Base-by-base conservation (phyloP, 2,797 vertebrate genomes). In the Nyctalus aviator region DNA sequence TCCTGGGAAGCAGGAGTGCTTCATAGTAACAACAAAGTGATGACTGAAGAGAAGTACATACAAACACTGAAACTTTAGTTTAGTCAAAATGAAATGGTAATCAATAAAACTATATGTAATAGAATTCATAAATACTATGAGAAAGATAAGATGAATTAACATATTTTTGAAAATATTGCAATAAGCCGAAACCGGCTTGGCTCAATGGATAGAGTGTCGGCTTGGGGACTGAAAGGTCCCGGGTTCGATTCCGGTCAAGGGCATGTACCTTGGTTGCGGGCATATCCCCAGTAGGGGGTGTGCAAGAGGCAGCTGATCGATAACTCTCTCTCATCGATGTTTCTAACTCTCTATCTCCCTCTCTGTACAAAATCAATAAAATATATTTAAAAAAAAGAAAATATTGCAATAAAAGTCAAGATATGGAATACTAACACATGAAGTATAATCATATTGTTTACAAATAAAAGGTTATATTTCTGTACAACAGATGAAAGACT, bases 51-150 rank as follows among this genome's bases (percentile, higher is more conserved):
- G 44, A 94, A 96, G 48, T 12, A 73, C 1, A 75, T 68, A n/a
- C 4, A 62, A 44, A 71, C 25, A 84, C 1, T 68, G 32, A 96
- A 76, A 35, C 5, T 90, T 73, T 55, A 53, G 6, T 72, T 86
- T 32, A 76, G 50, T 69, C 30, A 81, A 84, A 76, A 62, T 48
- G 89, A 41, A 84, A 81, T 30, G 62, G 5, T 53, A 84, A 82
- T 23, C 15, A 73, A 44, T 68, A 68, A 76, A 93, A 90, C 57
- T 62, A 68, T 14, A 44, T 6, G 50, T 50, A 64, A 73, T 25
- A 62, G 4, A 93, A 90, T 44, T 79, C 0, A 88, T 15, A 87
- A 92, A 84, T 48, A 72, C 27, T 92, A 90, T 90, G 6, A 91
- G 32, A 71, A 86, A 79, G 5, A 62, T 50, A 66, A 77, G 30